A percentile compares a stretch with the other conserved stretches of the same genome.
phyloP scores from a whole-genome alignment of 1,140 invertebrate species.

The Sitophilus oryzae region DNA sequence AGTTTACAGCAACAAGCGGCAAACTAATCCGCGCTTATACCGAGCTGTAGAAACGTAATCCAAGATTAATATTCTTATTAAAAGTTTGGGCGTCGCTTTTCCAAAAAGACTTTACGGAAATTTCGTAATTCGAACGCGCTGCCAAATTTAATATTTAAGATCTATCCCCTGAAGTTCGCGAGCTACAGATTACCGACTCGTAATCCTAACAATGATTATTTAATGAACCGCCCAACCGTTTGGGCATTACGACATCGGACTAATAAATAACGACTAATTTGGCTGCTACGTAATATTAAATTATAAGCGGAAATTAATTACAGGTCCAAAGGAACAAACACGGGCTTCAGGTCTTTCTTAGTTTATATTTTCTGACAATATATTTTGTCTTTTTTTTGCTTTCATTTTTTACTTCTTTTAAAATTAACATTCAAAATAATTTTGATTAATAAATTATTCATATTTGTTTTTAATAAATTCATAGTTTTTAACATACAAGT shows the following conservation, averaged over 20 bases:
- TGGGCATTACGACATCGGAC: background rate
- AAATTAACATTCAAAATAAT: too few species aligned
- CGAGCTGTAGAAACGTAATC: background rate
- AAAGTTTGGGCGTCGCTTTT: constrained; percentile 1
- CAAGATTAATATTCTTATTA: constrained; percentile 7
- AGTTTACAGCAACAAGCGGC: background rate
- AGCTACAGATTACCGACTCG: background rate
- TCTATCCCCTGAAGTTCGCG: background rate
- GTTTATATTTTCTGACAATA: too few species aligned
- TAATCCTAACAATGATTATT: background rate
- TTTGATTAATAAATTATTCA: too few species aligned
- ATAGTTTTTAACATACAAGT: too few species aligned
- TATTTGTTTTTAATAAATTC: too few species aligned
- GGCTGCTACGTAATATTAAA: too few species aligned
- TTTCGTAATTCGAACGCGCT: background rate
- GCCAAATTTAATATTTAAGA: background rate
- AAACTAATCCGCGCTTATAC: background rate
- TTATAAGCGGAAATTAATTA: too few species aligned
- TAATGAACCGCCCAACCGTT: background rate
- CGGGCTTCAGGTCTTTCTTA: too few species aligned
- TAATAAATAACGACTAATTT: background rate
- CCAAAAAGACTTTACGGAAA: background rate
- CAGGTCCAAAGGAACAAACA: too few species aligned
- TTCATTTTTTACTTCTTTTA: too few species aligned
- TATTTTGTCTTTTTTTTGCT: too few species aligned